Base-by-base conservation (phyloP, 2,888 invertebrate species). In the Elysia crispata region DNA sequence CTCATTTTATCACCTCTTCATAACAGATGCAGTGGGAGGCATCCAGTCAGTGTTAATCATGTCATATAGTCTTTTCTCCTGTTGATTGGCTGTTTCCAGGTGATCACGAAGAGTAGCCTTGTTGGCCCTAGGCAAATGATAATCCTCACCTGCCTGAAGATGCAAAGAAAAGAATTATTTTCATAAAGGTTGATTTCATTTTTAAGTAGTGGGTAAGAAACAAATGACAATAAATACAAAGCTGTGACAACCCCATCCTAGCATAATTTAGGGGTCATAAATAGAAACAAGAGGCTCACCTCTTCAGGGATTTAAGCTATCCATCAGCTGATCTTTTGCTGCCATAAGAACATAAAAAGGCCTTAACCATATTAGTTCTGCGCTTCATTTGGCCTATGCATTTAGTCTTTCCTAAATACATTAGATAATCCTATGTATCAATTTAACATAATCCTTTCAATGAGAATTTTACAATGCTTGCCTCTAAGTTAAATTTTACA, bases 11-110 rank as follows among this genome's bases (percentile, higher is more conserved):
- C 0, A 80, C 81, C 78, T 75, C 30, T 81, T 81, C 81, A 81
- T 81, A 13, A 81, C 75, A 1, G 77, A 75, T 15, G 81, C 60
- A 23, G 81, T 81, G 25, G 88, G 86, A 0, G 90, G 90, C 30
- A 87, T 86, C 88, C 90, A 90, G 11, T 86, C 84, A 57, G 87
- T 86, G 64, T 87, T 86, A 0, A 89, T 86, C 31, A 91, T 83
- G 50, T 90, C 87, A 77, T 85, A 86, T 76, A 88, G 79, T 20
- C 90, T 77, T 57, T 82, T 86, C 81, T 91, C 91, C 50, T 86
- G 85, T 25, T 86, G 86, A 33, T 87, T 90, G 75, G 88, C 87
- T 49, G 90, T 73, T 33, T 85, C 85, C 82, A 91, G 69, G 20
- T 84, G 82, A 62, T 89, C 86, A 30, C 87, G 86, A 69, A 91